Base-by-base conservation (phyloP, 2,888 invertebrate genomes). In the Agrotis ipsilon region DNA sequence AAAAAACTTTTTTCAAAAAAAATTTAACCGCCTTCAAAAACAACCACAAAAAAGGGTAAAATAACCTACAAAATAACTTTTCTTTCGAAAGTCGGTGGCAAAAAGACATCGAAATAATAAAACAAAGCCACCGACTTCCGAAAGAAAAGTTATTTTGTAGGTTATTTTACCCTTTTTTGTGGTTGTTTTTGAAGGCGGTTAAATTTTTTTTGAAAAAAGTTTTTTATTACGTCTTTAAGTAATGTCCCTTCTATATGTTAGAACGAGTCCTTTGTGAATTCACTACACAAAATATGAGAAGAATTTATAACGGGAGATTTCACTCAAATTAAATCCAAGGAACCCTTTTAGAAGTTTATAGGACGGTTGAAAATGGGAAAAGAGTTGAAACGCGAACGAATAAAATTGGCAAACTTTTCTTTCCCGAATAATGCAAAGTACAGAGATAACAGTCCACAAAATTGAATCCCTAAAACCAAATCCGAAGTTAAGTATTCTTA, bases 161-260 rank as follows among this genome's bases (percentile, higher is more conserved):
- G n/a, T n/a, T n/a, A n/a, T n/a, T n/a, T n/a, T n/a, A n/a, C n/a
- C n/a, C n/a, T n/a, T n/a, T n/a, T n/a, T n/a, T n/a, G n/a, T n/a
- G n/a, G n/a, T n/a, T n/a, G n/a, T n/a, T n/a, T n/a, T n/a, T n/a
- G n/a, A n/a, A n/a, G n/a, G n/a, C n/a, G n/a, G n/a, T n/a, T n/a
- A n/a, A n/a, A n/a, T n/a, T n/a, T n/a, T n/a, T n/a, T n/a, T n/a
- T n/a, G n/a, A n/a, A n/a, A n/a, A n/a, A n/a, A n/a, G n/a, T n/a
- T n/a, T n/a, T n/a, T n/a, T n/a, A 89, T 88, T 87, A 83, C 80
- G 77, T 82, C 84, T 84, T 84, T 83, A 75, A 87, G 86, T 87
- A 86, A 86, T 83, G 84, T 85, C 75, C 80, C 86, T 82, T 82
- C 78, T 83, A 80, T 81, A 80, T 72, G 75, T 83, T 68, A 73